These are phyloP conservation scores for Steatornis caripensis DNA, from an alignment of 2,113 vertebrate genomes.

Conservation along the genomic window DNA sequence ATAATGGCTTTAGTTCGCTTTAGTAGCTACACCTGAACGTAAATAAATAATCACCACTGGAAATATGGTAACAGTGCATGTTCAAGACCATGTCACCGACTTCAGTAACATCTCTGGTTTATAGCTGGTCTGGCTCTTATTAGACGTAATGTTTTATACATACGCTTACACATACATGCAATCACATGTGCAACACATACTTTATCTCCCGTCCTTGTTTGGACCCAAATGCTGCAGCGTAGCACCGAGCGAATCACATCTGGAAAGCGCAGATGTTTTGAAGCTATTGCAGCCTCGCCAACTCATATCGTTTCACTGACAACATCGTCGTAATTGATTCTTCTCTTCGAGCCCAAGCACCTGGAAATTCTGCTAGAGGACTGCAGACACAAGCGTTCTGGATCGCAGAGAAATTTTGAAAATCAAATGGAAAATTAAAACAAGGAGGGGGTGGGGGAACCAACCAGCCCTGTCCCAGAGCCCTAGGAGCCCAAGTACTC, in stretches of 20 bases:
- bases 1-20: not conserved
- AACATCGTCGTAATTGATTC: not conserved
- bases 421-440: not conserved
- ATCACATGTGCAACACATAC: conserved; percentile 26
- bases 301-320: not conserved
- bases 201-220: not conserved
- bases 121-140: not conserved
- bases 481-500: not conserved
- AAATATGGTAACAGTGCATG: not conserved
- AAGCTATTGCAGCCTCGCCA: not conserved
- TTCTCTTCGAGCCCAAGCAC: not conserved
- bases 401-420: not conserved
- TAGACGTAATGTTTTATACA: not conserved
- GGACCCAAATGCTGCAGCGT: not conserved
- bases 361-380: not conserved
- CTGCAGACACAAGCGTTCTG: not conserved
- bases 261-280: conserved; percentile 10
- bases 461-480: not conserved
- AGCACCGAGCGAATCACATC: not conserved
- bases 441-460: no score
- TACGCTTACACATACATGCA: not conserved
- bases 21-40: not conserved
- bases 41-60: not conserved
- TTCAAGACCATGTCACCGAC: not conserved
- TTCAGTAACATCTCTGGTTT: not conserved